A percentile compares a stretch with the other conserved stretches of the same genome.
phyloP scores from a whole-genome alignment of 2,888 invertebrate species.

The Trilocha varians region DNA sequence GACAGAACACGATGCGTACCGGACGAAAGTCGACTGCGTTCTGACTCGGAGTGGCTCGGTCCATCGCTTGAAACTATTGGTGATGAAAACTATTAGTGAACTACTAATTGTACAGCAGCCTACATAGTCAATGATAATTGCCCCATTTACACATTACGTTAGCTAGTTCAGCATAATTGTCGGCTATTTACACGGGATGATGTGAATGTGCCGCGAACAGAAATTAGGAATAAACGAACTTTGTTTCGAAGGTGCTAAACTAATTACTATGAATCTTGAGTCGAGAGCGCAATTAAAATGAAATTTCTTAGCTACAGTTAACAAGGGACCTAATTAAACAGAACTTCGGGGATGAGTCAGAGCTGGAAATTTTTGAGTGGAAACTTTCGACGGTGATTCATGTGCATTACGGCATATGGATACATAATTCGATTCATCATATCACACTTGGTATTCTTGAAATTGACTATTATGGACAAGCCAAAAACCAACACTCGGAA shows the following conservation, averaged over 20 bases:
- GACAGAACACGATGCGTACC: constrained; percentile 35
- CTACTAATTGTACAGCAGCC: constrained; percentile 69
- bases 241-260: constrained; percentile 10
- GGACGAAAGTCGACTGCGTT: constrained; percentile 51
- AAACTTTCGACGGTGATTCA: too few species aligned
- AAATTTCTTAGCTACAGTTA: too few species aligned
- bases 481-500: too few species aligned
- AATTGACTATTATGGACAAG: too few species aligned
- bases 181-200: constrained; percentile 54
- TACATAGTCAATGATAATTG: constrained; percentile 70
- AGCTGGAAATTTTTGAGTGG: too few species aligned
- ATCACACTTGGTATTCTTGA: too few species aligned
- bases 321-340: too few species aligned
- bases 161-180: constrained; percentile 65
- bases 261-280: not conserved
- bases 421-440: too few species aligned
- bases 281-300: not conserved
- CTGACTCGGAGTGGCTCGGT: constrained; percentile 45
- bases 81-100: constrained; percentile 71
- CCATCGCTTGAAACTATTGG: constrained; percentile 52
- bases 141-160: constrained; percentile 71
- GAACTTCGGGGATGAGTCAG: too few species aligned
- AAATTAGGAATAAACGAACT: constrained; percentile 28
- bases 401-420: too few species aligned
- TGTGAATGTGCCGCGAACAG: constrained; percentile 46